phyloP scores from a whole-genome alignment of 2,113 vertebrate genomes.

The Lonchura striata region DNA sequence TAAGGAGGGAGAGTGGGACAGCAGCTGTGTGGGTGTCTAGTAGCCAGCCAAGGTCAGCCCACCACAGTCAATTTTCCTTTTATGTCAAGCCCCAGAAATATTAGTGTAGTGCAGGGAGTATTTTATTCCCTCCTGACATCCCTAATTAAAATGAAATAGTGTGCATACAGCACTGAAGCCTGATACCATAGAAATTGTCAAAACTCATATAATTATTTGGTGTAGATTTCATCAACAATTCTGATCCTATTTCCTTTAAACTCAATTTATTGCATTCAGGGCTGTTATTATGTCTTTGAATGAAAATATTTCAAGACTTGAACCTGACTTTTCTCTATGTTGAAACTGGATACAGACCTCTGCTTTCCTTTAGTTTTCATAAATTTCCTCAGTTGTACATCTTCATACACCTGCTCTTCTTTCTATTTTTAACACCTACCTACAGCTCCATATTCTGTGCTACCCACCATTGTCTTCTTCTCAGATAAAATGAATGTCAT shows the following conservation, averaged over 20 bases:
- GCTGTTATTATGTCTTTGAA: not conserved
- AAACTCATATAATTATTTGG: not conserved
- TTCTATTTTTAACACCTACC: not conserved
- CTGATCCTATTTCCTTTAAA: not conserved
- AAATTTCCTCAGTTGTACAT: not conserved
- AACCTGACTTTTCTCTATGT: not conserved
- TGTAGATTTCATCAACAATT: not conserved
- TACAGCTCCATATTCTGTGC: rapidly evolving
- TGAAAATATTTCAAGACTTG: not conserved
- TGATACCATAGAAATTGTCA: not conserved
- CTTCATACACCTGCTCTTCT: not conserved
- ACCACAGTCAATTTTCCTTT: not conserved
- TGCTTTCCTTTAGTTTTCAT: not conserved
- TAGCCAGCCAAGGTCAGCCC: not conserved
- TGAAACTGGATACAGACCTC: not conserved
- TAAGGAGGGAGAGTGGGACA: not conserved
- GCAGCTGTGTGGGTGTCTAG: not conserved
- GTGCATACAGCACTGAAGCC: rapidly evolving
- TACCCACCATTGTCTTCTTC: not conserved
- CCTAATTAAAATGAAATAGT: not conserved
- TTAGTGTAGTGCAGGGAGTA: not conserved
- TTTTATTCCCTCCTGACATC: not conserved
- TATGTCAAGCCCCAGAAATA: not conserved
- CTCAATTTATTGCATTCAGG: not conserved
- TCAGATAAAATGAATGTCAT: not conserved